Conservation (phyloP, 2,888 invertebrate species). For the Ectemnius lituratus region DNA sequence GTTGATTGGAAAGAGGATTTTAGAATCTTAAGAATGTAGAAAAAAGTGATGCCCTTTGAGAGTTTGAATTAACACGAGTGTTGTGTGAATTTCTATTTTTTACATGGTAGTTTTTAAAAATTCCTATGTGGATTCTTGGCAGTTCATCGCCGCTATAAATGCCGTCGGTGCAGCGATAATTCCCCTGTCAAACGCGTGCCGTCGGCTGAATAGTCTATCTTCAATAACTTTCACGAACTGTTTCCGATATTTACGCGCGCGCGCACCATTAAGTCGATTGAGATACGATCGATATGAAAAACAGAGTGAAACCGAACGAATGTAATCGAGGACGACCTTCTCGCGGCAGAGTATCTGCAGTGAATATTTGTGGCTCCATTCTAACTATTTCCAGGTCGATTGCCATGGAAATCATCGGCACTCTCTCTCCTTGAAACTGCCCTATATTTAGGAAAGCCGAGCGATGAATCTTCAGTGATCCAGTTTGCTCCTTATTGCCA, state of each 20-base stretch:
- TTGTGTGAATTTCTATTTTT: too few relatives aligned
- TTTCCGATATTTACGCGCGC: too few relatives aligned
- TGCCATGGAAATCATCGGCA: conserved; percentile 18
- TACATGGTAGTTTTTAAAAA: too few relatives aligned
- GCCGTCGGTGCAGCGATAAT: not conserved
- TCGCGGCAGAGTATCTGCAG: not conserved
- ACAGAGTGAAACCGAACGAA: not conserved
- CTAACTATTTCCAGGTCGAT: not conserved
- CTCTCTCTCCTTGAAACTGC: not conserved
- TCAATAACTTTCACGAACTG: too few relatives aligned
- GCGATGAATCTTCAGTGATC: too few relatives aligned
- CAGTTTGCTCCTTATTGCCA: too few relatives aligned
- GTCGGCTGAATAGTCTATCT: too few relatives aligned
- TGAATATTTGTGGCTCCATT: not conserved
- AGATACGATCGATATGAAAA: not conserved
- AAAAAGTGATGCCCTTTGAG: too few relatives aligned
- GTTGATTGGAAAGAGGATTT: too few relatives aligned
- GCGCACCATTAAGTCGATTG: not conserved
- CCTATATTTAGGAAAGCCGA: too few relatives aligned
- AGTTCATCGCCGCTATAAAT: conserved; percentile 4
- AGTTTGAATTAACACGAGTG: too few relatives aligned
- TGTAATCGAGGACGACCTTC: not conserved
- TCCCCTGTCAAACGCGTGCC: not conserved
- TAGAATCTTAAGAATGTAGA: too few relatives aligned
- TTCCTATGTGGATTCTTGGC: not conserved